Base-by-base conservation (phyloP, 1,140 invertebrate genomes). In the Drosophila albomicans region DNA sequence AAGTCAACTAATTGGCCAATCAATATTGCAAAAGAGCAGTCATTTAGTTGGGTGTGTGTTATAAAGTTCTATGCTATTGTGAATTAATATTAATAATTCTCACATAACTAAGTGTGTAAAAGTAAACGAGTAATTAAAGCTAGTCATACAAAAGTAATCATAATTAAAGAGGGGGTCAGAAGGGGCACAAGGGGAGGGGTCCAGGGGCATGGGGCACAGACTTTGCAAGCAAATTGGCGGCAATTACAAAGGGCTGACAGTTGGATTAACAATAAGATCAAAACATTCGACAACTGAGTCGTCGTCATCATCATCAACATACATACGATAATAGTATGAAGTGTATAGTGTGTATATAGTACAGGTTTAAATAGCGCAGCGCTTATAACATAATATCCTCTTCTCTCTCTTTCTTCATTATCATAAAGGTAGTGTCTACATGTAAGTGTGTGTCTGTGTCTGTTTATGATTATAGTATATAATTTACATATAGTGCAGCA, bases 1-100 rank as follows among this genome's bases (percentile, higher is more conserved):
- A 43, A 52, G 11, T 58, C 65, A 75, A 61, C 41, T 62, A 57
- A 56, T 51, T 51, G 81, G 81, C 81, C 77, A 85, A 85, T 79
- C 28, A 64, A 59, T 58, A 48, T 46, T 61, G 43, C 73, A 70
- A 68, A 63, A 63, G 52, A 72, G 68, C 71, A 75, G 71, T 78
- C 63, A 63, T 59, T 70, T 72, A 65, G 61, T 70, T 35, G 41
- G 11, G 13, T 43, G 11, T 75, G 41, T 75, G 41, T 49, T 59
- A 25, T 7, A 35, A 35, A 48, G 41, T 52, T 52, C 51, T 52
- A 52, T 32, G 46, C 32, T 56, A 56, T 56, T 38, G 56, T 71
- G 63, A 63, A 75, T 84, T 87, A 87, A 88, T 49, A 84, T 89
- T 87, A 87, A 87, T 87, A 84, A 87, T 88, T 87, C 84, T 87